phyloP scores from a whole-genome alignment of 2,797 vertebrate genomes.

The Natrix natrix region DNA sequence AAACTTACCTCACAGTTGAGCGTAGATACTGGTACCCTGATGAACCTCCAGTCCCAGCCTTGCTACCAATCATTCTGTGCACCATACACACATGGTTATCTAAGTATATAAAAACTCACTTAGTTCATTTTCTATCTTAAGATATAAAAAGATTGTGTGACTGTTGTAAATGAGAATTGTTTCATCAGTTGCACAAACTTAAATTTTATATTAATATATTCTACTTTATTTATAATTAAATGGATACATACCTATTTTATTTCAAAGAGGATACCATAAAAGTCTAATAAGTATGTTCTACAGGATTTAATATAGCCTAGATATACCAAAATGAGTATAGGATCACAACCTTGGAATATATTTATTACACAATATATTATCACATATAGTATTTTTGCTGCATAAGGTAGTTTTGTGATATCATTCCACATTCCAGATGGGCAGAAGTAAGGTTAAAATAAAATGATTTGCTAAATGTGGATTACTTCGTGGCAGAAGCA shows the following conservation, averaged over 20 bases:
- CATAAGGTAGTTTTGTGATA: neutral
- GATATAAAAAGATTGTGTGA: neutral
- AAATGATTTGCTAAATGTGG: neutral
- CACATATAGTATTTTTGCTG: neutral
- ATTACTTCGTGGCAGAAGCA: neutral
- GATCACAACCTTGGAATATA: neutral
- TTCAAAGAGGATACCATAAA: neutral
- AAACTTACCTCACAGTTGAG: constrained; percentile 90
- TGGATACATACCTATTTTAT: neutral
- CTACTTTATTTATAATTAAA: neutral
- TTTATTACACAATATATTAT: neutral
- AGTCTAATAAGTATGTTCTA: neutral
- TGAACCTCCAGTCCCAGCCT: constrained; percentile 91
- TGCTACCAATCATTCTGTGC: constrained; percentile 97
- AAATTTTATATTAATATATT: neutral
- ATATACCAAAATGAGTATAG: neutral
- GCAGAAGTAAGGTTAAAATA: neutral
- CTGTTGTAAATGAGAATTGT: neutral
- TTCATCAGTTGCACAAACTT: neutral
- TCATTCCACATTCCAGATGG: neutral
- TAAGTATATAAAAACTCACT: constrained; percentile 48
- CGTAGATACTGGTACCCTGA: constrained; percentile 96
- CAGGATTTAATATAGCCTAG: neutral
- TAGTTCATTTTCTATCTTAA: neutral
- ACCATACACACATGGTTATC: constrained; percentile 98